Base-by-base conservation (phyloP, 2,888 invertebrate genomes). In the Callyntrura guangdongensis region DNA sequence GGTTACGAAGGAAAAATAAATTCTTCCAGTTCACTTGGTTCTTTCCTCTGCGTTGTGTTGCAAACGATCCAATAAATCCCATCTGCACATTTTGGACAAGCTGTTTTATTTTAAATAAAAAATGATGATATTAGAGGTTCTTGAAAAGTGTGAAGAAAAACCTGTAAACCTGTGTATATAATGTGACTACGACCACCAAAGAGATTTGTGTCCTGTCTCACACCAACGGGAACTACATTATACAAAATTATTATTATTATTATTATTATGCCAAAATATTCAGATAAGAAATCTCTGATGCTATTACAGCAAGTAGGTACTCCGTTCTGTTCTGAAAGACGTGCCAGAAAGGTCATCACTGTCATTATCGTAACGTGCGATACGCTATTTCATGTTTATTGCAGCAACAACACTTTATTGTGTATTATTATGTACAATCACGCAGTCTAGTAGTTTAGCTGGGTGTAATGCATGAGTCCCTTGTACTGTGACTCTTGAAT, bases 331-430 rank as follows among this genome's bases (percentile, higher is more conserved):
- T 77, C 61, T 56, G 86, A 61, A 74, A 77, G 45, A 77, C n/a
- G 49, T 64, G 67, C 67, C 86, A 79, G 67, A 79, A 67, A 86
- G 86, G 86, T 86, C 86, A 86, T 86, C 86, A 86, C 47, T 47
- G 61, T 77, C 61, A 86, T 86, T 86, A 86, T 77, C 47, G 22
- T 25, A 79, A 67, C 67, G 61, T 47, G 86, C 64, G 64, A 64
- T 56, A 25, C 49, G 25, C 83, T 81, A 81, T 81, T 81, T 81
- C 36, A 81, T 81, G 79, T 59, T 81, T 81, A 81, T 81, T 81
- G 79, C 56, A 59, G 79, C 79, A 81, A 81, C 59, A 59, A 36
- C 59, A 74, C 74, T 74, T 67, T 74, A 74, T 74, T 74, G 49
- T 20, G 36, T 49, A 25, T 47, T 72, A 72, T 72, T 45, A 72